Percentiles rank a stretch among this genome's conserved stretches.
These are phyloP conservation scores for Chirona hameri DNA, from an alignment of 2,888 invertebrate species.

Conservation along the genomic window DNA sequence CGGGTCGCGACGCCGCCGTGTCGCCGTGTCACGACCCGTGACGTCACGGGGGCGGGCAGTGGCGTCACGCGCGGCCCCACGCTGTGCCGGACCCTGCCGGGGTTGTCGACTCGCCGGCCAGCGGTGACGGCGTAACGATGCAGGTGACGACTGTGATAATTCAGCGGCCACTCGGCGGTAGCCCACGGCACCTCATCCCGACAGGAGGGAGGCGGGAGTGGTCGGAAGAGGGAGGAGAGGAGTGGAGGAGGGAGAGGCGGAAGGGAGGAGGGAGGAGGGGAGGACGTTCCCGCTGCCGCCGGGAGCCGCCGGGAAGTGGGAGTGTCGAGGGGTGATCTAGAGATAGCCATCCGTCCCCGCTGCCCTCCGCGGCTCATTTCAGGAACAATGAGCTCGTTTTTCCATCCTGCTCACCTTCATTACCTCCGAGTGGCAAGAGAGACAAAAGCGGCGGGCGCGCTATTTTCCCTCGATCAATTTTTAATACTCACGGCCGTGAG, in stretches of 20 bases:
- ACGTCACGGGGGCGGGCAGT: neutral
- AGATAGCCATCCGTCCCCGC: neutral
- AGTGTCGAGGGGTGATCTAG: neutral
- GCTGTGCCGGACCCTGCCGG: neutral
- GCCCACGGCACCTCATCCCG: neutral
- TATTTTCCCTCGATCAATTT: constrained; percentile 23
- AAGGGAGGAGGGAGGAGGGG: neutral
- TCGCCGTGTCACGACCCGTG: neutral
- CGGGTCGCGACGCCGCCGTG: neutral
- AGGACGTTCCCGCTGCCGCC: neutral
- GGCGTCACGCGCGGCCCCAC: too few relatives aligned
- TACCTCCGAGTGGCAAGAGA: neutral
- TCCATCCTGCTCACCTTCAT: neutral
- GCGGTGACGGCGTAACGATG: neutral
- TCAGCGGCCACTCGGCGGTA: neutral
- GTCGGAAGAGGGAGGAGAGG: neutral
- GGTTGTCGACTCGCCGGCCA: neutral
- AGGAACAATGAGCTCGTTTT: neutral
- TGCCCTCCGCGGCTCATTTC: neutral
- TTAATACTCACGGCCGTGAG: constrained; percentile 5
- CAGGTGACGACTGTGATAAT: neutral
- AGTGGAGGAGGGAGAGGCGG: too few relatives aligned
- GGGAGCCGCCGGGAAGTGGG: neutral
- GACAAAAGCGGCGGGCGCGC: neutral
- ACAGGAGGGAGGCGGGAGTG: neutral